Evolutionary conservation across 2,888 invertebrate species (phyloP).

Genomic region (Drosophila setosimentum): DNA sequence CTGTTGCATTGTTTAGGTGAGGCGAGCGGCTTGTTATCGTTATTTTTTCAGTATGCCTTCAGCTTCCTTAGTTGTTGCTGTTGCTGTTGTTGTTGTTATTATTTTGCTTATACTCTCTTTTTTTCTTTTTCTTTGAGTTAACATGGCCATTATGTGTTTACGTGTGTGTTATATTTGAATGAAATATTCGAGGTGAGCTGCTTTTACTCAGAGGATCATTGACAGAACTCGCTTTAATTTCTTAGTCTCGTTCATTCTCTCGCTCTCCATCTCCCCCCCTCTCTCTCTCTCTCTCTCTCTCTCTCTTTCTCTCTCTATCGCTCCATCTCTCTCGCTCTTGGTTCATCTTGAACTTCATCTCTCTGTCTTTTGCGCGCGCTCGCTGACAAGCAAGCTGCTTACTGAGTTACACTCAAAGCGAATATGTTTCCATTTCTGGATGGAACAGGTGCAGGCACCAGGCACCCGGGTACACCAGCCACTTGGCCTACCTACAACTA

Average conservation of each 20-base stretch:
- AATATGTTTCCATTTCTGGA: constrained; percentile 38
- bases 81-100: constrained; percentile 25
- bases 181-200: constrained; percentile 50
- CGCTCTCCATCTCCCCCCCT: not conserved
- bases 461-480: constrained; percentile 6
- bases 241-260: constrained; percentile 5
- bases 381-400: constrained; percentile 16
- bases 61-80: constrained; percentile 37
- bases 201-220: constrained; percentile 54
- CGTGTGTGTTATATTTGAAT: constrained; percentile 40
- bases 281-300: not conserved
- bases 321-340: not conserved
- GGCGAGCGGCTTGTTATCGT: constrained; percentile 56
- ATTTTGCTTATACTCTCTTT: constrained; percentile 30
- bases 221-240: constrained; percentile 38
- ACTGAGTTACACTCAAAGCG: constrained; percentile 50
- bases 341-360: not conserved
- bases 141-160: constrained; percentile 47
- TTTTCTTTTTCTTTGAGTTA: constrained; percentile 28
- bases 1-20: constrained; percentile 64
- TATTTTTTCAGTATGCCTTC: constrained; percentile 27
- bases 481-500: constrained; percentile 50
- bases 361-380: constrained; percentile 9
- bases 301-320: constrained; percentile 1
- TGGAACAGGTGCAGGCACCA: constrained; percentile 54